phyloP scores from a whole-genome alignment of 2,888 invertebrate species.

The Hirtodrosophila duncani region DNA sequence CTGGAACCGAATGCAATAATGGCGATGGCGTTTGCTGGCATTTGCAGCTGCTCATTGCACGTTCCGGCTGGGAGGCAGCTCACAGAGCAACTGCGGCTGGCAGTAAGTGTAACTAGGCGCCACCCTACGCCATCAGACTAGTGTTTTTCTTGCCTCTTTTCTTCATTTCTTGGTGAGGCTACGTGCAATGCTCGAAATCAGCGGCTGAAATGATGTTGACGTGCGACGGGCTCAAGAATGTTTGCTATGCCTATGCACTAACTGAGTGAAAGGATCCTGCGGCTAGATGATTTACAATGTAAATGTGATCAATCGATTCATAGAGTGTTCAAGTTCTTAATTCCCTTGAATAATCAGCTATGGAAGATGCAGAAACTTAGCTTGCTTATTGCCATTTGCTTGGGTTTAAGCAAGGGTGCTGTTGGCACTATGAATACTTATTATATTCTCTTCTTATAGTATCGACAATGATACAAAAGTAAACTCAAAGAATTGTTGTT shows the following conservation, averaged over 20 bases:
- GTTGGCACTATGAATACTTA: too few species aligned
- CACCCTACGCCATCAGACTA: conserved; percentile 7
- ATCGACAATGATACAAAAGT: too few species aligned
- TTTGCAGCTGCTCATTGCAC: conserved; percentile 52
- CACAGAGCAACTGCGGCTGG: conserved; percentile 26
- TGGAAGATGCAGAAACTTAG: too few species aligned
- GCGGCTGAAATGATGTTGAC: conserved; percentile 19
- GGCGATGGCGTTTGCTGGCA: conserved; percentile 48
- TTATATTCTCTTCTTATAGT: too few species aligned
- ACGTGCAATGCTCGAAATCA: conserved; percentile 40
- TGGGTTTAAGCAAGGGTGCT: too few species aligned
- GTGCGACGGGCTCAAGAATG: conserved; percentile 26
- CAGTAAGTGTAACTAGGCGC: conserved; percentile 43
- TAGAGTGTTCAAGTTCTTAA: too few species aligned
- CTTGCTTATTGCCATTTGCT: too few species aligned
- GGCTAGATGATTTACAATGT: too few species aligned
- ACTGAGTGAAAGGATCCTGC: conserved; percentile 1
- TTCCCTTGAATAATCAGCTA: too few species aligned
- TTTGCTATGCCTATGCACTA: conserved; percentile 5
- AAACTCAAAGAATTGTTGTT: too few species aligned
- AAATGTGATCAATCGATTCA: too few species aligned
- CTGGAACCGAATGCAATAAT: conserved; percentile 57
- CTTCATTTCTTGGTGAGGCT: conserved; percentile 23
- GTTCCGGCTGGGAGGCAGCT: conserved; percentile 15
- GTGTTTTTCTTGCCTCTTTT: conserved; percentile 1